These are phyloP conservation scores for Panurus biarmicus DNA, from an alignment of 2,113 vertebrate genomes.

Conservation along the genomic window DNA sequence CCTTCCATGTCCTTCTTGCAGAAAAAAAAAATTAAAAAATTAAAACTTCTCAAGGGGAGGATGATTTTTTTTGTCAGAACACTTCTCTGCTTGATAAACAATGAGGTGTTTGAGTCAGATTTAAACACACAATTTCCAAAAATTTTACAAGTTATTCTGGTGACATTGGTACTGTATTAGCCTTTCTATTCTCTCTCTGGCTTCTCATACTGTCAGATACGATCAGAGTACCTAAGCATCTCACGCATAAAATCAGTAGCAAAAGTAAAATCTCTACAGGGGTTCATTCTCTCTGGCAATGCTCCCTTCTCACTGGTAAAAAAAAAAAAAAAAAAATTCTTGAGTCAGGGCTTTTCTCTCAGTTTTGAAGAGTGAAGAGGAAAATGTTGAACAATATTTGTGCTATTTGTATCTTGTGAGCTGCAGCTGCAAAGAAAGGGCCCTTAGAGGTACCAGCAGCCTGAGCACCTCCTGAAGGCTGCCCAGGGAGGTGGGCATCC, in stretches of 20 bases:
- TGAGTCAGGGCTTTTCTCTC: constrained; percentile 3
- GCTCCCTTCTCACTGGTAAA: background rate
- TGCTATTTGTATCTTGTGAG: background rate
- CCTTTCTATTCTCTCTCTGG: constrained; percentile 31
- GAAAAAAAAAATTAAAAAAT: background rate
- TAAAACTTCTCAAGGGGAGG: background rate
- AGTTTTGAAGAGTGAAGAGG: background rate
- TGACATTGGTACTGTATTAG: constrained; percentile 6
- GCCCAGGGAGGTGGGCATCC: accelerated
- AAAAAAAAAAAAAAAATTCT: background rate
- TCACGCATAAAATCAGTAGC: constrained; percentile 50
- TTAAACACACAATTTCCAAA: background rate
- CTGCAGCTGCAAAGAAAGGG: accelerated
- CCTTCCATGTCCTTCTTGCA: background rate
- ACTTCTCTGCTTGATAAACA: background rate
- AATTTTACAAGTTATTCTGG: background rate
- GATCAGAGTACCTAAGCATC: constrained; percentile 20
- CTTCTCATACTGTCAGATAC: constrained; percentile 14
- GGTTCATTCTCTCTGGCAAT: constrained; percentile 19
- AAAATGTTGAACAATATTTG: background rate
- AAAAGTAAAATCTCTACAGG: constrained; percentile 50
- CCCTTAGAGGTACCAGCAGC: accelerated
- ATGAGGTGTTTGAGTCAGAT: background rate
- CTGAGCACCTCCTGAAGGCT: background rate
- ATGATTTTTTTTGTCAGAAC: background rate